Conservation (phyloP, 2,888 invertebrate genomes). For the Metallyticus violacea region DNA sequence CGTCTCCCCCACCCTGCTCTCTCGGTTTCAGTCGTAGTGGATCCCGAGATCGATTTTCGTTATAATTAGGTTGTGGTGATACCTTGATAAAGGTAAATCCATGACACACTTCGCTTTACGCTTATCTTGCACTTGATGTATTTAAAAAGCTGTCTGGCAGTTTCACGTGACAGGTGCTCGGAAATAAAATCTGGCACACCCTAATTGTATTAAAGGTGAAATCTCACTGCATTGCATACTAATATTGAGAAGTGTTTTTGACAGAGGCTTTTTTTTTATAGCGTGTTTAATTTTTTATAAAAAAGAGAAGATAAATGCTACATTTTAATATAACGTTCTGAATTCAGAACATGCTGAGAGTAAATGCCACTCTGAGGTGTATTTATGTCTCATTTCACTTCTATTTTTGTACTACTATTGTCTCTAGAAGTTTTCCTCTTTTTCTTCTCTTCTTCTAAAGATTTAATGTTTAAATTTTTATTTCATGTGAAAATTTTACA, state of each 20-base stretch:
- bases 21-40: neutral
- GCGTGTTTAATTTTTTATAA: neutral
- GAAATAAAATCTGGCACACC: neutral
- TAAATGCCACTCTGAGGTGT: too few relatives aligned
- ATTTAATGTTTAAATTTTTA: too few relatives aligned
- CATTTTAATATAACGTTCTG: too few relatives aligned
- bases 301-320: neutral
- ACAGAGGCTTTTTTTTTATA: too few relatives aligned
- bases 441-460: too few relatives aligned
- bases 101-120: neutral
- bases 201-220: neutral
- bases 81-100: neutral
- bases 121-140: neutral
- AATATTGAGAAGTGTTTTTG: too few relatives aligned
- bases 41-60: neutral
- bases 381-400: too few relatives aligned
- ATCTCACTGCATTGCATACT: neutral
- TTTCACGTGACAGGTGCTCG: neutral
- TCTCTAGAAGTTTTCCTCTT: too few relatives aligned
- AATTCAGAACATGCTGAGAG: too few relatives aligned
- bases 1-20: neutral
- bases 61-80: neutral
- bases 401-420: too few relatives aligned
- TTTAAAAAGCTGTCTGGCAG: neutral
- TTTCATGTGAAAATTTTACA: too few relatives aligned